Evolutionary conservation across 1,140 invertebrate genomes (phyloP), one percentile per base, ranked within the genome.

Genomic region (Dryas iulia): DNA sequence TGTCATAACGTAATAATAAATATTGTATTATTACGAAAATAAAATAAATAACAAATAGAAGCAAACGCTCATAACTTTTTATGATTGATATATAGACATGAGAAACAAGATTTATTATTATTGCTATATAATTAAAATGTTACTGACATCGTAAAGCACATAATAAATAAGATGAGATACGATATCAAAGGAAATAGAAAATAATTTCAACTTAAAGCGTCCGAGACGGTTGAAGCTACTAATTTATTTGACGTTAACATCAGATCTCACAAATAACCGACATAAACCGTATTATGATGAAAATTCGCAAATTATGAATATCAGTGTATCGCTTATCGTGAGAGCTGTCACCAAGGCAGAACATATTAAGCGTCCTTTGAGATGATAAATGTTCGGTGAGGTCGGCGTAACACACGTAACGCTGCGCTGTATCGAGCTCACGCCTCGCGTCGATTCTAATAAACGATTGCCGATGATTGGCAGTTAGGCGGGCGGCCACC

Each of bases 331-430:
- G 71, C 75, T 84, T 88, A 87, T 86, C 83, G 59, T 61, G 64
- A 30, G 23, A 35, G 66, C 86, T 87, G 86, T 88, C 87, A 84
- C 62, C 81, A 59, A 73, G 72, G 72, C 78, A 69, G 78, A 88
- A 90, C 84, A 89, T 90, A 89, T 89, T 90, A 90, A 87, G 87
- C 81, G 72, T 83, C 82, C 78, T 79, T 74, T 73, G 59, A 70
- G 75, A 86, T 90, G 87, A 90, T 90, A 84, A 85, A 90, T 90
- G 87, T 82, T 71, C 47, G 66, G 72, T 69, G 76, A 85, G 78
- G 73, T 82, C 73, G 77, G 67, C 14, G 73, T 73, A 69, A 67
- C 74, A 73, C 67, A 74, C 66, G 71, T 77, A 52, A 18, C 59
- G 58, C 14, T 1, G 8, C 56, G 58, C 11, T 52, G 61, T 63